Evolutionary conservation across 1,140 invertebrate genomes (phyloP).

Genomic region (Acromyrmex echinatior): DNA sequence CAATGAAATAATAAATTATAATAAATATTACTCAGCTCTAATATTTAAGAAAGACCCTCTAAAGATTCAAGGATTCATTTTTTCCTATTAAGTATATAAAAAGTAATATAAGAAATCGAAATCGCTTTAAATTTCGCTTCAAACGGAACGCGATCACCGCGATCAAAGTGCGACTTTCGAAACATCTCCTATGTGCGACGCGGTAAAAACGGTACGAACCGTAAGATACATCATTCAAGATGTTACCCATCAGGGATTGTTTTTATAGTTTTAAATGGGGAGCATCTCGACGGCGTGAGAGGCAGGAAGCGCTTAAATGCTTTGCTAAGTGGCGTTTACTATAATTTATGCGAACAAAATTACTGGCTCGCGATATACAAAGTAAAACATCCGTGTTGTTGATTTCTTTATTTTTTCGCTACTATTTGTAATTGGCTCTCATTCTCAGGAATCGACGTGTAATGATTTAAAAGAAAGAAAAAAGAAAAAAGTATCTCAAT

Average conservation of each 20-base stretch:
- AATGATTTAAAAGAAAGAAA: slow-evolving; percentile 14
- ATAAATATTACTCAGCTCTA: too few species aligned
- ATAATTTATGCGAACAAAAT: slow-evolving; percentile 51
- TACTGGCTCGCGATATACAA: slow-evolving; percentile 38
- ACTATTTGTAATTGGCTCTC: slow-evolving; percentile 20
- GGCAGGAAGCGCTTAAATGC: slow-evolving; percentile 55
- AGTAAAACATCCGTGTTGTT: slow-evolving; percentile 36
- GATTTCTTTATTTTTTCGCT: slow-evolving; percentile 28
- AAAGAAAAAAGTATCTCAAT: neutral
- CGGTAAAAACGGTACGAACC: slow-evolving; percentile 26
- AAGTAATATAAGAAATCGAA: neutral
- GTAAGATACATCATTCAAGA: slow-evolving; percentile 47
- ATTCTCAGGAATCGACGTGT: slow-evolving; percentile 14
- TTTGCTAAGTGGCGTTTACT: slow-evolving; percentile 51
- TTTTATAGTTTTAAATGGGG: slow-evolving; percentile 30
- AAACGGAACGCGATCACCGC: neutral
- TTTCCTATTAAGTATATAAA: too few species aligned
- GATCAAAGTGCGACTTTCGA: neutral
- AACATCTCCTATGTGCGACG: neutral
- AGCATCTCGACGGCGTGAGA: neutral
- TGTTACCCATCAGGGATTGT: slow-evolving; percentile 42
- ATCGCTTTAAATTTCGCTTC: neutral
- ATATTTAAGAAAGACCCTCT: too few species aligned
- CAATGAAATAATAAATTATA: too few species aligned
- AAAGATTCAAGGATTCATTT: neutral